Conservation (phyloP, 2,888 invertebrate species). For the Eretmocerus hayati region DNA sequence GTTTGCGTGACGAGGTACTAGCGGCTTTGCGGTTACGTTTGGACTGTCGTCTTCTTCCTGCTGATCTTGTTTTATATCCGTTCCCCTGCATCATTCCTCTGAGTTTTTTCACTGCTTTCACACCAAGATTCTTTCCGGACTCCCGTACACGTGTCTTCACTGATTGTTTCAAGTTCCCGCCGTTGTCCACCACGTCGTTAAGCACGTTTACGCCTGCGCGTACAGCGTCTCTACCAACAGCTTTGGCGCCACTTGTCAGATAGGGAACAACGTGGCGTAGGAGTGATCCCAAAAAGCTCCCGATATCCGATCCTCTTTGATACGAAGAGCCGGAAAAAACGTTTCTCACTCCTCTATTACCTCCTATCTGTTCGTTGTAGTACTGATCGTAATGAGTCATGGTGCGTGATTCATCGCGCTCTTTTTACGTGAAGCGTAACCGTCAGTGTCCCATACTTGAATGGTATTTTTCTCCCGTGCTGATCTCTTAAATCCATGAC, state of each 20-base stretch:
- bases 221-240: constrained; percentile 1
- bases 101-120: constrained; percentile 1
- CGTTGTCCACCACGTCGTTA: not conserved
- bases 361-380: constrained; percentile 3
- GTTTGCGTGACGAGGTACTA: not conserved
- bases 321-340: constrained; percentile 7
- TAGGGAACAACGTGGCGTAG: not conserved
- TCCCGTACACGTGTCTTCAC: not conserved
- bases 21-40: not conserved
- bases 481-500: constrained; percentile 18
- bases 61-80: not conserved
- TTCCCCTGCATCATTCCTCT: not conserved
- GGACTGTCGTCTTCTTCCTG: not conserved
- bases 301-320: constrained; percentile 12
- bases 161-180: not conserved
- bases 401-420: not conserved
- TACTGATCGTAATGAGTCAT: constrained; percentile 4
- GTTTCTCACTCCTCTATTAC: not conserved
- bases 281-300: not conserved
- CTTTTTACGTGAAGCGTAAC: constrained; percentile 13
- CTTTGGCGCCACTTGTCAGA: not conserved
- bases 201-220: not conserved
- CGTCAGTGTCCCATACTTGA: constrained; percentile 13
- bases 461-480: constrained; percentile 3
- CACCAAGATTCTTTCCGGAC: not conserved